These are phyloP conservation scores for Menidia menidia DNA, from an alignment of 2,797 vertebrate genomes.

Conservation along the genomic window DNA sequence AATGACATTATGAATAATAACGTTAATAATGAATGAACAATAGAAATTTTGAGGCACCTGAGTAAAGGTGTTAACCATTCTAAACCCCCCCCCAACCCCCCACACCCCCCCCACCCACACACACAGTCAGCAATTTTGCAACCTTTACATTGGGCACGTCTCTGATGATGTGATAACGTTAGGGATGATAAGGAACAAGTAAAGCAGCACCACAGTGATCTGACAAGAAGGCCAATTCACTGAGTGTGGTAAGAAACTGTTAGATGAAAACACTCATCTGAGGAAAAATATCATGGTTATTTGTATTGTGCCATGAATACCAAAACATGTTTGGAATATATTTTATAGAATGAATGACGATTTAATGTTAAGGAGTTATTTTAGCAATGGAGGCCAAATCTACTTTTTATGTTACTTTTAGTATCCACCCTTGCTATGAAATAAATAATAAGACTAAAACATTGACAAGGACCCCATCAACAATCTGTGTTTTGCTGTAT, in stretches of 20 bases:
- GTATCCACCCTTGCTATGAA: constrained; percentile 47
- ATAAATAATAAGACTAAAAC: neutral
- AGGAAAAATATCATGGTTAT: neutral
- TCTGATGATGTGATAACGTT: no score
- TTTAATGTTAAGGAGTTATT: neutral
- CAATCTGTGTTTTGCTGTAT: neutral
- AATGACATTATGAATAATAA: no score
- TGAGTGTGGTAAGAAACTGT: neutral
- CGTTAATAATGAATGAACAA: no score
- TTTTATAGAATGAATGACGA: neutral
- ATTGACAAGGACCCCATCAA: neutral
- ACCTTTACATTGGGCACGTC: no score
- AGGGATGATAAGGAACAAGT: no score
- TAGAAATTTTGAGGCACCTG: no score
- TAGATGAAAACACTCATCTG: neutral
- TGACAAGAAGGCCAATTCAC: no score
- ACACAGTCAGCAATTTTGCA: no score
- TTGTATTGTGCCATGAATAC: neutral
- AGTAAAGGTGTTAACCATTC: no score
- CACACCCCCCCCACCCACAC: no score
- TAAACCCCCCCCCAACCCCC: no score
- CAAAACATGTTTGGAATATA: neutral
- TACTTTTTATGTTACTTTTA: neutral
- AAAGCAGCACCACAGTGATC: no score
- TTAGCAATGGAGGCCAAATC: constrained; percentile 4